A percentile compares a stretch with the other conserved stretches of the same genome.
Evolutionary conservation across 2,888 invertebrate genomes (phyloP).

Genomic region (Heteromurus nitidus): DNA sequence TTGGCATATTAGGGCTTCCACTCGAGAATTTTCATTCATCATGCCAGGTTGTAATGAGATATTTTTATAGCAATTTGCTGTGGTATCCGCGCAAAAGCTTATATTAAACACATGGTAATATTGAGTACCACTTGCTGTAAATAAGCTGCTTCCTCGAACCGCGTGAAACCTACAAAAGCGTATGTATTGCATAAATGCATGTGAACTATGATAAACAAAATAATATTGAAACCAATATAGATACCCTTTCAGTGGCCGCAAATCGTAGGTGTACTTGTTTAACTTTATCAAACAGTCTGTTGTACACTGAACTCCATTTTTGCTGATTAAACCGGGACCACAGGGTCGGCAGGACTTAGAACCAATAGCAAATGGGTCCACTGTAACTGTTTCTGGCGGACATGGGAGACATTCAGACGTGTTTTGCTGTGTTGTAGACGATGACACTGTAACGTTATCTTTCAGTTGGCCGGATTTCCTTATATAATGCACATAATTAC

Average conservation of each 20-base stretch:
- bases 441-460: too few relatives aligned
- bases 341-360: constrained; percentile 77
- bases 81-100: constrained; percentile 77
- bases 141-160: constrained; percentile 76
- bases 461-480: too few relatives aligned
- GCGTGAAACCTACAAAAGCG: constrained; percentile 74
- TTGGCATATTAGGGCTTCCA: constrained; percentile 75
- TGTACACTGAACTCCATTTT: constrained; percentile 76
- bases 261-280: constrained; percentile 74
- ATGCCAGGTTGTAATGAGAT: constrained; percentile 74
- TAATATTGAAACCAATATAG: constrained; percentile 25
- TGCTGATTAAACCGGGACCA: constrained; percentile 76
- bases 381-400: constrained; percentile 75
- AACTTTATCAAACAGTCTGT: constrained; percentile 76
- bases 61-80: constrained; percentile 76
- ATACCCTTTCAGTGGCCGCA: constrained; percentile 75
- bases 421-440: too few relatives aligned
- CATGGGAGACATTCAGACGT: constrained; percentile 76
- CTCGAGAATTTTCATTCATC: constrained; percentile 63
- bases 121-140: constrained; percentile 78
- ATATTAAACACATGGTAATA: constrained; percentile 77
- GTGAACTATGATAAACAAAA: background rate
- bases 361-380: constrained; percentile 75
- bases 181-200: background rate
- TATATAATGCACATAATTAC: too few relatives aligned